Conservation (phyloP, 2,797 vertebrate genomes). For the Emys orbicularis region DNA sequence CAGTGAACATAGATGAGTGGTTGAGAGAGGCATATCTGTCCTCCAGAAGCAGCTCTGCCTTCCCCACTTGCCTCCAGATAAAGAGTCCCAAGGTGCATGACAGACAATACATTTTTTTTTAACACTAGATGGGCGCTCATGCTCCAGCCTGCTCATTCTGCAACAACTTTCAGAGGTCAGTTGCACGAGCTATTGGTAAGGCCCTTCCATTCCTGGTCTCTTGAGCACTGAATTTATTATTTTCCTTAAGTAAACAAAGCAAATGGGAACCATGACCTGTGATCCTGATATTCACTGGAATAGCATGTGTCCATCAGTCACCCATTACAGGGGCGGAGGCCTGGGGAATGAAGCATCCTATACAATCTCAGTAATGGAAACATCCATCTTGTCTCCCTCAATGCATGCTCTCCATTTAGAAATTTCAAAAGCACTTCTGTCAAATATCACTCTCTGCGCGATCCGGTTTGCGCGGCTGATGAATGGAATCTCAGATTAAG, state of each 20-base stretch:
- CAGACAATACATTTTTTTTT: neutral
- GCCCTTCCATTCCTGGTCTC: neutral
- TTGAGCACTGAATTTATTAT: neutral
- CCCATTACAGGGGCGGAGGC: neutral
- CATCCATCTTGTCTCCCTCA: conserved; percentile 72
- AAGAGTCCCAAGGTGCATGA: neutral
- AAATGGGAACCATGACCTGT: neutral
- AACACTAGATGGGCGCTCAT: neutral
- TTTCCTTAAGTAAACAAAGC: conserved; percentile 30
- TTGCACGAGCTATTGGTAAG: neutral
- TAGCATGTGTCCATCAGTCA: neutral
- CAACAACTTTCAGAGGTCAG: neutral
- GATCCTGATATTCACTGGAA: neutral
- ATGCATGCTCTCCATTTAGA: conserved; percentile 57
- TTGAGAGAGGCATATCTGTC: rapidly evolving
- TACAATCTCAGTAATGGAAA: conserved; percentile 35
- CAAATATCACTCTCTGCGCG: conserved; percentile 69
- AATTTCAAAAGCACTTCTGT: conserved; percentile 76
- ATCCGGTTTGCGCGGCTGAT: conserved; percentile 71
- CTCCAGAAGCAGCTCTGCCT: neutral
- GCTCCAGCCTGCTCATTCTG: neutral
- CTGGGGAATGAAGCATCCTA: neutral
- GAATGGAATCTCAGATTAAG: conserved; percentile 80
- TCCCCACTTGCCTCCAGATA: neutral
- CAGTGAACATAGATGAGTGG: neutral